A percentile compares a stretch with the other conserved stretches of the same genome.
These are phyloP conservation scores for Epizoanthus fatuus DNA, from an alignment of 92 coral and sea anemone species.

Conservation along the genomic window DNA sequence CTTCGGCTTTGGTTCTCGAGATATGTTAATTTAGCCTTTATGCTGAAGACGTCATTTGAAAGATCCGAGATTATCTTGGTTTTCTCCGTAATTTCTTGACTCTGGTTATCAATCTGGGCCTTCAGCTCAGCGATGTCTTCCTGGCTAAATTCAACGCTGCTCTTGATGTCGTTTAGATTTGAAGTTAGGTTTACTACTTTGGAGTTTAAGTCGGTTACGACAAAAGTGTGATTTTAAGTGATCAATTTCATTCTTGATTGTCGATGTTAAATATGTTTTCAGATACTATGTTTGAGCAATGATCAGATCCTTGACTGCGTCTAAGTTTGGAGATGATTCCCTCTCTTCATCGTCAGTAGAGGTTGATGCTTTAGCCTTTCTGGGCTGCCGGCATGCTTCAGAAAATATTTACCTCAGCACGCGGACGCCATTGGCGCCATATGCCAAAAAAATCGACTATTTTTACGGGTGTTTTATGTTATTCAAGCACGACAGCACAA, in stretches of 20 bases:
- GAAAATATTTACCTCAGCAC: too few relatives aligned
- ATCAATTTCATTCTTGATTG: neutral
- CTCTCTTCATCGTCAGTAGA: too few relatives aligned
- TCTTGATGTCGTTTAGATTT: neutral
- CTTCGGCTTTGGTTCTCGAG: neutral
- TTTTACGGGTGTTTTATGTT: too few relatives aligned
- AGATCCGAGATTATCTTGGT: constrained; percentile 21
- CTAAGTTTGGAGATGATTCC: too few relatives aligned
- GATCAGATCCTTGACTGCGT: neutral
- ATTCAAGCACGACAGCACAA: too few relatives aligned
- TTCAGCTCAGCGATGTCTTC: constrained; percentile 32
- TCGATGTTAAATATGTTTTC: neutral
- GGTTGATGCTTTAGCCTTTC: too few relatives aligned
- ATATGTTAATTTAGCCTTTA: constrained; percentile 29
- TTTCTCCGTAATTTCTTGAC: constrained; percentile 19
- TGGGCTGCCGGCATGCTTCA: too few relatives aligned
- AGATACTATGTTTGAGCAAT: neutral
- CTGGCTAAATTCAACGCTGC: constrained; percentile 39
- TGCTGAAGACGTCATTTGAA: constrained; percentile 5
- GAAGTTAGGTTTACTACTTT: neutral
- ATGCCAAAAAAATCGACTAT: too few relatives aligned
- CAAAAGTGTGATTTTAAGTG: constrained; percentile 3
- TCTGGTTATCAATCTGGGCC: constrained; percentile 9
- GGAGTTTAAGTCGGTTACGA: too few relatives aligned
- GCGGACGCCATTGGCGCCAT: too few relatives aligned